Evolutionary conservation across 2,888 invertebrate genomes (phyloP).

Genomic region (Stenchaetothrips biformis): DNA sequence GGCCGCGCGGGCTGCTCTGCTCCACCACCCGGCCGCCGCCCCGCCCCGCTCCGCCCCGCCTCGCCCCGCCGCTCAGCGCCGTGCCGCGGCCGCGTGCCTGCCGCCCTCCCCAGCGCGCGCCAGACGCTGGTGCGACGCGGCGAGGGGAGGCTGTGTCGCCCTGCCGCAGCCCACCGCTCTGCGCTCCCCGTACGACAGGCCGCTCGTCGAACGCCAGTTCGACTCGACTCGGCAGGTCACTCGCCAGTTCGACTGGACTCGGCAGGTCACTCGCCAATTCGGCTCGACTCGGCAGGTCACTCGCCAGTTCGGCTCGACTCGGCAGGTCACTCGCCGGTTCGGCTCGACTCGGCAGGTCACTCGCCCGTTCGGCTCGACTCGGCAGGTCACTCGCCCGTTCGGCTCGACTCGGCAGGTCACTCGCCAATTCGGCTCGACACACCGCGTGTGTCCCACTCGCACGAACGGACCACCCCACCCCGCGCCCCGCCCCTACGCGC

Average conservation of each 20-base stretch:
- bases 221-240: not conserved
- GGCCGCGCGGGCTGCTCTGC: no score
- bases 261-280: no score
- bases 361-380: not conserved
- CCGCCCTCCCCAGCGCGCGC: not conserved
- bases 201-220: no score
- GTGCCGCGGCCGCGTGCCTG: not conserved
- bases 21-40: not conserved
- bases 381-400: not conserved
- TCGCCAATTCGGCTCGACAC: not conserved
- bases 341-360: not conserved
- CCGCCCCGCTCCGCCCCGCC: not conserved
- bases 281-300: no score
- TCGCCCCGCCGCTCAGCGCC: not conserved
- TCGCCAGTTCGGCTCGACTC: not conserved
- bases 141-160: slow-evolving; percentile 8
- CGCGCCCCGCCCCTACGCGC: no score
- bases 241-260: no score
- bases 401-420: not conserved
- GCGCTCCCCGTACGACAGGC: no score
- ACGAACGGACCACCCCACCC: no score
- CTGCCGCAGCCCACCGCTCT: not conserved
- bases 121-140: not conserved
- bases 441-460: not conserved
- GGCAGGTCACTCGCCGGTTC: not conserved